Evolutionary conservation across 2,797 vertebrate genomes (phyloP), one percentile per base, ranked within the genome.

Genomic region (Australoheros facetus): DNA sequence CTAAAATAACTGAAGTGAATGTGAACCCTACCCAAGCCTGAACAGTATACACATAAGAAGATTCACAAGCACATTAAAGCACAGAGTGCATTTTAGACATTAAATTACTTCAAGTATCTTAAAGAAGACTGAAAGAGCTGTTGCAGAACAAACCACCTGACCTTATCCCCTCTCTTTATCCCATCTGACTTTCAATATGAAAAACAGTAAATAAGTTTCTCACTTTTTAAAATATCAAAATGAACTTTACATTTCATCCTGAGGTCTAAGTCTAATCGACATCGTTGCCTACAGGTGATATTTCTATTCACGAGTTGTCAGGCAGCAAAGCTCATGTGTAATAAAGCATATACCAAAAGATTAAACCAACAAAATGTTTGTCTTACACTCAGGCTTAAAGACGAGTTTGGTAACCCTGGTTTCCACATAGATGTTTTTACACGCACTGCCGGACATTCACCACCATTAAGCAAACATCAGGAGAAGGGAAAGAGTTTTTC

Each of bases 141-240:
- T 39, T 37, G 53, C 60, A 81, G 60, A 56, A 34, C 69, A 73
- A 30, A 58, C 54, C 62, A 64, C 12, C 69, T 48, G 57, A 54
- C 55, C 30, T 23, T 48, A 51, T 66, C 66, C 76, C 56, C 79
- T 82, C 70, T 73, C 73, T 71, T 91, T 88, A 87, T 85, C 89
- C 60, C 79, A 80, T 81, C 75, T 3, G 3, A 78, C 73, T 90
- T 88, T 87, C 83, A 86, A 71, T 84, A 60, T 87, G 78, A 88
- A 88, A 87, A 89, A 71, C 80, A 80, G 71, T 74, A 77, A 82
- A 89, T 77, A 59, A 85, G 75, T 86, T 75, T 85, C 37, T 83
- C 0, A 0, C 0, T 77, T 83, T 77, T 88, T 45, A 86, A 87
- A 85, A 79, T 64, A 88, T 84, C 73, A 81, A 85, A 85, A 76